Base-by-base conservation (phyloP, 2,797 vertebrate species). In the Anabacerthia variegaticeps region DNA sequence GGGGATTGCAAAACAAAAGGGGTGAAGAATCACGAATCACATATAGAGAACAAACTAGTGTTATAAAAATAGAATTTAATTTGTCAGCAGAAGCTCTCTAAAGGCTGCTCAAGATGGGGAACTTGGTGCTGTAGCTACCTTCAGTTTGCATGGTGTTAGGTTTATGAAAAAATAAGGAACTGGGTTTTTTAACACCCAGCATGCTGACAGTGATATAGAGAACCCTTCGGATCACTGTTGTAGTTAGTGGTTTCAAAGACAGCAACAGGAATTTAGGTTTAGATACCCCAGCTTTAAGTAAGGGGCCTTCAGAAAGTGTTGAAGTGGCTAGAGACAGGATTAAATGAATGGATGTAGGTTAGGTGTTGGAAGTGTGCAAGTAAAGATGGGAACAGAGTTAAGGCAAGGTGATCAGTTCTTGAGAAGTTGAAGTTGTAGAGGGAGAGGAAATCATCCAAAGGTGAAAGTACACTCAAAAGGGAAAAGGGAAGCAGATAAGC, bases 101-200 rank as follows among this genome's bases (percentile, higher is more conserved):
- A 62, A 51, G 52, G 59, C 66, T 83, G 49, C 49, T 75, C 2
- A 37, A 34, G 48, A 76, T 39, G 41, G 32, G 51, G 55, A 88
- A 48, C 39, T 68, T 5, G 0, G 14, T 78, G 54, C 54, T 84
- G 39, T 36, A 32, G 41, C 72, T 27, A 11, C 49, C 30, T 75
- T 80, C 73, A 84, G 26, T 49, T 71, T 77, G 17, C 48, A 26
- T 21, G 44, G 51, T 65, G 24, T n/a, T 61, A 79, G 24, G 9
- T 44, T 59, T 43, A 37, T 75, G 49, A 37, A 69, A 84, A 89
- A 93, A 86, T 63, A 68, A 92, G 93, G 94, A 96, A 93, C 51
- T 85, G 46, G 14, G 1, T 39, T 69, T 92, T 90, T 66, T 52
- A 68, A 75, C n/a, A 36, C 9, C 6, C 63, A 37, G n/a, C 1